Conservation (phyloP, 2,888 invertebrate genomes). For the Drosophila parthenogenetica region DNA sequence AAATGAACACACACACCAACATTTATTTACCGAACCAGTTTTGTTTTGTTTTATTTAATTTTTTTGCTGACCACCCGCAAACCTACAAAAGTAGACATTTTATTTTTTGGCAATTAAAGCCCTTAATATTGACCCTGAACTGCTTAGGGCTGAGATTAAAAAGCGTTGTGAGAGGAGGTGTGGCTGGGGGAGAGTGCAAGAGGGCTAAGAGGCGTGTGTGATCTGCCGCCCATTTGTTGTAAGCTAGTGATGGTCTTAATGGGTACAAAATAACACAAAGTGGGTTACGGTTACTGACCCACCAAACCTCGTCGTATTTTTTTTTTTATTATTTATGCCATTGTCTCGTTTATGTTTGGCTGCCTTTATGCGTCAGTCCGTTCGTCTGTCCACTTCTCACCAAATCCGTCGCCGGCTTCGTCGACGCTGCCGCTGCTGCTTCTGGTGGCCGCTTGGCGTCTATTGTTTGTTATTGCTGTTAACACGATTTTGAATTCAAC, state of each 20-base stretch:
- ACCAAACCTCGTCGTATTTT: constrained; percentile 38
- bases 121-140: constrained; percentile 46
- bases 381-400: constrained; percentile 46
- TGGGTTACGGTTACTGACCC: constrained; percentile 67
- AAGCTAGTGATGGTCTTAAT: constrained; percentile 19
- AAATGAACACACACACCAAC: constrained; percentile 10
- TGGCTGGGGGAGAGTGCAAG: no score
- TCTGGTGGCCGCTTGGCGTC: not conserved
- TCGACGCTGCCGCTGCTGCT: no score
- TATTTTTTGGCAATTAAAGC: constrained; percentile 32
- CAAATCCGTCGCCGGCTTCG: constrained; percentile 52
- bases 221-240: constrained; percentile 26
- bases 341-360: constrained; percentile 32
- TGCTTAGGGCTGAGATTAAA: constrained; percentile 29
- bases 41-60: no score
- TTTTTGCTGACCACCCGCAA: constrained; percentile 9
- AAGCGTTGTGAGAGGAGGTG: not conserved
- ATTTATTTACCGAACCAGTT: not conserved
- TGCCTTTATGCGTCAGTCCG: not conserved
- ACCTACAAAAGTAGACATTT: not conserved
- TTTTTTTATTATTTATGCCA: constrained; percentile 48
- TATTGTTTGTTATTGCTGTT: constrained; percentile 67
- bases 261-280: constrained; percentile 27
- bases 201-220: no score
- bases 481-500: constrained; percentile 70